Evolutionary conservation across 2,888 invertebrate genomes (phyloP), one percentile per base, ranked within the genome.

Genomic region (Harpagoxenus sublaevis): DNA sequence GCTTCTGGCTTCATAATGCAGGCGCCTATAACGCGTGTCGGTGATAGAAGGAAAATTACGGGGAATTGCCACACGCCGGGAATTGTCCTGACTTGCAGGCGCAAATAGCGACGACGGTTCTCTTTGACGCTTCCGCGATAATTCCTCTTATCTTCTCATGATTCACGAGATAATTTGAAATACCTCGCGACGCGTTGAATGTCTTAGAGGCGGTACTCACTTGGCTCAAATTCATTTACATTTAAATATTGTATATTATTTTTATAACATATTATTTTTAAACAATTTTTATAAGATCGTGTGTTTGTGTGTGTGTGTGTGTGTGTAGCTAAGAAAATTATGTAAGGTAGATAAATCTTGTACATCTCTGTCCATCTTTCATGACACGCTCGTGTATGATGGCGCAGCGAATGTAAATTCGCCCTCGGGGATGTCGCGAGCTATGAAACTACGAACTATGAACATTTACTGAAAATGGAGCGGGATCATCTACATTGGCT

Each of bases 21-120:
- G 45, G 51, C 10, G 45, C 53, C 60, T 82, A 74, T 82, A 74
- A 74, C 48, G 48, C 48, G 53, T 45, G 60, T 10, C 73, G 68
- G 35, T 62, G 84, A 83, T 68, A 73, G 74, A 82, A 18, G 57
- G 74, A 74, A 83, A 83, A 75, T 83, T 75, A 74, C 74, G 28
- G 57, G 28, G 45, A 66, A 66, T 45, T 66, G 45, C 23, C 23
- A 15, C 28, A 51, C 63, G 35, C 12, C 28, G n/a, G 8, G 57
- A 55, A 63, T 82, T 71, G 81, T 81, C 65, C 79, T 71, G 63
- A 62, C 51, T 66, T 45, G 28, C 45, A 8, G 65, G 28, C 18
- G 63, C 18, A 31, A 51, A 10, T 28, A 23, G n/a, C 10, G 55
- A 71, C 42, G 18, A n/a, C 15, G 35, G 6, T 10, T 48, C 23